Conservation (phyloP, 2,888 invertebrate genomes). For the Germaria angustata region DNA sequence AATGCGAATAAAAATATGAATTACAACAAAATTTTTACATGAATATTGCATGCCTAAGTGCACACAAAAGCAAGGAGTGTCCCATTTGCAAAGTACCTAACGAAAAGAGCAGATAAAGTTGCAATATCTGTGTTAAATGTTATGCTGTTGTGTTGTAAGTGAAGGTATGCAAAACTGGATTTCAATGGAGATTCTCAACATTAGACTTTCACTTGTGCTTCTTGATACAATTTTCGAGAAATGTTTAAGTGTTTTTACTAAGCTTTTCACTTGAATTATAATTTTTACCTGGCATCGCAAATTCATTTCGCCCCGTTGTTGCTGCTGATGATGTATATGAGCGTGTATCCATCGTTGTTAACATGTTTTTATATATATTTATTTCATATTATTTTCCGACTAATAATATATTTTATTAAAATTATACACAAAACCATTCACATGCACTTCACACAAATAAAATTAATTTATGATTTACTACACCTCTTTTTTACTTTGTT, state of each 20-base stretch:
- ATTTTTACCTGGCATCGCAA: constrained; percentile 78
- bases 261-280: neutral
- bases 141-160: neutral
- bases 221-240: neutral
- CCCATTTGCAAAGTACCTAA: constrained; percentile 42
- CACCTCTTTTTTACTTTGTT: constrained; percentile 44
- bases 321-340: constrained; percentile 72
- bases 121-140: constrained; percentile 16
- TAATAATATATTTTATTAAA: constrained; percentile 26
- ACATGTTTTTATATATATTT: constrained; percentile 72
- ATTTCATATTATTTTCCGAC: constrained; percentile 61
- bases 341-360: constrained; percentile 79
- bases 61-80: constrained; percentile 51
- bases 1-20: constrained; percentile 32
- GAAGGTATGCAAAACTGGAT: constrained; percentile 50
- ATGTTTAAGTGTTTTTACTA: neutral
- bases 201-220: constrained; percentile 53
- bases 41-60: constrained; percentile 15
- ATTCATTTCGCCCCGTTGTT: constrained; percentile 76
- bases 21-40: constrained; percentile 2
- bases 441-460: constrained; percentile 19
- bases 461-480: constrained; percentile 6
- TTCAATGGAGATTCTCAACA: constrained; percentile 24
- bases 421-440: constrained; percentile 23
- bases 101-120: constrained; percentile 1